These are phyloP conservation scores for Odontomyia ornata DNA, from an alignment of 2,888 invertebrate species.

Conservation along the genomic window DNA sequence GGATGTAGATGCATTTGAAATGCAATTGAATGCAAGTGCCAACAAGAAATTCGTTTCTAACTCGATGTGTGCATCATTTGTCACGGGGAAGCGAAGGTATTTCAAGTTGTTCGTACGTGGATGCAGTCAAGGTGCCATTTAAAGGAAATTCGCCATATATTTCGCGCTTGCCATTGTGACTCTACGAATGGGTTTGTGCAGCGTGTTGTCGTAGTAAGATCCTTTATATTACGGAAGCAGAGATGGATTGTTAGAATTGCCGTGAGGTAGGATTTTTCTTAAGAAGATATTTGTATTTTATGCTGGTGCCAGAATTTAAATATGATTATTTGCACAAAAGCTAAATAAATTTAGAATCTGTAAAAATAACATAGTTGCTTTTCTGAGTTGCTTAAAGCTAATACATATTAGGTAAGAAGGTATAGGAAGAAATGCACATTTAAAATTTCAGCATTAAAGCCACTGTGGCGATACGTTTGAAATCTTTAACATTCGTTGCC, in stretches of 20 bases:
- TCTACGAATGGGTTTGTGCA: neutral
- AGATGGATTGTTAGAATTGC: neutral
- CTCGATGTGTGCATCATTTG: constrained; percentile 31
- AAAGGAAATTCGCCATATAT: neutral
- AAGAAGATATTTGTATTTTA: neutral
- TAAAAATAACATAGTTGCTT: too few species aligned
- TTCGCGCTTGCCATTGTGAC: neutral
- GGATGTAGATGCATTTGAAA: constrained; percentile 15
- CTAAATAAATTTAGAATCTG: too few species aligned
- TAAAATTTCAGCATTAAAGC: too few species aligned
- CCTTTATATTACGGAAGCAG: constrained; percentile 2
- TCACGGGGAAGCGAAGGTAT: neutral
- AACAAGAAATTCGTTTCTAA: constrained; percentile 15
- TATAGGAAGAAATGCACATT: too few species aligned
- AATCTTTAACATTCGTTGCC: too few species aligned
- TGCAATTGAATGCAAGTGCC: constrained; percentile 34
- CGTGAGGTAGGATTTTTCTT: neutral
- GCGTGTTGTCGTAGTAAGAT: neutral
- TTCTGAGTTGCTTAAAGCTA: too few species aligned
- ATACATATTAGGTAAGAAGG: too few species aligned
- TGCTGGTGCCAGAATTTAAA: too few species aligned
- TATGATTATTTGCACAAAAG: too few species aligned
- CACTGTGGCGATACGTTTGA: too few species aligned
- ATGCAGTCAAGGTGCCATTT: constrained; percentile 7
- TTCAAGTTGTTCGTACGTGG: neutral